These are phyloP conservation scores for Chanos chanos DNA, from an alignment of 2,797 vertebrate genomes.

Conservation along the genomic window DNA sequence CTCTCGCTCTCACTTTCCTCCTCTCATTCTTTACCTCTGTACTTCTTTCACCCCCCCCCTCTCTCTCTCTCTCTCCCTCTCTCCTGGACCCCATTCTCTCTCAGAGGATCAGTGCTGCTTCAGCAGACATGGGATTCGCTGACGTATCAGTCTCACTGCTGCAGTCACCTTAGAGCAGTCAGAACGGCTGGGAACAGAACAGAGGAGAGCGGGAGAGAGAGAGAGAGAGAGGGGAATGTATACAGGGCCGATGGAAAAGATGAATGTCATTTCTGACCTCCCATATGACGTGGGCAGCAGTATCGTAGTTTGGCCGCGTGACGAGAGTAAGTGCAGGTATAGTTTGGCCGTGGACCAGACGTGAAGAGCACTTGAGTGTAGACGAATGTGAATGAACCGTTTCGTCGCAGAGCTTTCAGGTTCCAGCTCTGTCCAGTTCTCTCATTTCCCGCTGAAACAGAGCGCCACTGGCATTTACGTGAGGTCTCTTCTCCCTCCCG, in stretches of 20 bases:
- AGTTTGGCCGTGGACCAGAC: no score
- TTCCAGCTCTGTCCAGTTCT: no score
- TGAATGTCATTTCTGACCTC: no score
- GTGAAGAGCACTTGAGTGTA: no score
- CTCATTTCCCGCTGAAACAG: no score
- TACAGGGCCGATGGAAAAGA: no score
- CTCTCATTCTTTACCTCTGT: neutral
- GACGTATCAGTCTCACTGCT: slow-evolving; percentile 62
- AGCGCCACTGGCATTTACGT: no score
- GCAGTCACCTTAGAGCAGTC: slow-evolving; percentile 49
- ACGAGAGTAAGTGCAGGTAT: no score
- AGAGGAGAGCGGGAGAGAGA: neutral
- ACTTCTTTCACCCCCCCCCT: neutral
- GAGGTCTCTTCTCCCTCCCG: no score
- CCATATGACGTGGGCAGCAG: neutral
- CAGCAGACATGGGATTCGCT: slow-evolving; percentile 67
- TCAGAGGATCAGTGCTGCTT: slow-evolving; percentile 62
- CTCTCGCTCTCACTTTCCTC: slow-evolving; percentile 6
- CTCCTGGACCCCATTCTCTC: slow-evolving; percentile 36
- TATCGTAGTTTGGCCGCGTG: no score
- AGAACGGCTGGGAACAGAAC: neutral
- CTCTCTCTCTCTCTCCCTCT: neutral
- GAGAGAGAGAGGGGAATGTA: neutral
- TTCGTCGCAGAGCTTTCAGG: no score
- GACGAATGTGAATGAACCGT: no score